A percentile compares a stretch with the other conserved stretches of the same genome.
Evolutionary conservation across 1,140 invertebrate genomes (phyloP).

Genomic region (Hestina assimilis): DNA sequence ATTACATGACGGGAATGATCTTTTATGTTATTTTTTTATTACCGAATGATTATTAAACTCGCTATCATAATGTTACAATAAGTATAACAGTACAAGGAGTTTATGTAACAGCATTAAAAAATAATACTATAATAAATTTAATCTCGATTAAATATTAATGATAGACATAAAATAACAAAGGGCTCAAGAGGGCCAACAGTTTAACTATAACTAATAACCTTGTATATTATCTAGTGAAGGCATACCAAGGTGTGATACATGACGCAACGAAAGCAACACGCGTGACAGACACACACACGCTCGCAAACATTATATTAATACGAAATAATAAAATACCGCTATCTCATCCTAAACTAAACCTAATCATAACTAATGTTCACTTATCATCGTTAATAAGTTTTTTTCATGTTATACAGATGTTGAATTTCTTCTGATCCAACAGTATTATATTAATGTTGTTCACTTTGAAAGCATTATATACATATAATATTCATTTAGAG

Average conservation of each 20-base stretch:
- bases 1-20: conserved; percentile 70
- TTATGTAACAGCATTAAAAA: conserved; percentile 15
- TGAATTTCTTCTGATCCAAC: neutral
- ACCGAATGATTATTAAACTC: conserved; percentile 11
- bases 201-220: conserved; percentile 40
- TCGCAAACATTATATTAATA: conserved; percentile 45
- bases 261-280: conserved; percentile 52
- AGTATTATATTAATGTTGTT: conserved; percentile 22
- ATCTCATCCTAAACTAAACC: conserved; percentile 66
- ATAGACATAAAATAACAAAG: conserved; percentile 25
- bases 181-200: conserved; percentile 19
- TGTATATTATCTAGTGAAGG: conserved; percentile 65
- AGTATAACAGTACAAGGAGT: conserved; percentile 14
- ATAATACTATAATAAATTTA: conserved; percentile 26
- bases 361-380: conserved; percentile 49
- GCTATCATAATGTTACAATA: conserved; percentile 7
- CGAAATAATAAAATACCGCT: conserved; percentile 58
- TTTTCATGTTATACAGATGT: conserved; percentile 4
- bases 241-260: conserved; percentile 60
- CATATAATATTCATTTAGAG: conserved; percentile 61
- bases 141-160: conserved; percentile 31
- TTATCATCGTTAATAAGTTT: conserved; percentile 20
- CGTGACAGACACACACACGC: conserved; percentile 47
- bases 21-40: conserved; percentile 40
- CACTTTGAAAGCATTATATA: conserved; percentile 71